These are phyloP conservation scores for Oreochromis aureus DNA, from an alignment of 2,113 vertebrate species.

Conservation along the genomic window DNA sequence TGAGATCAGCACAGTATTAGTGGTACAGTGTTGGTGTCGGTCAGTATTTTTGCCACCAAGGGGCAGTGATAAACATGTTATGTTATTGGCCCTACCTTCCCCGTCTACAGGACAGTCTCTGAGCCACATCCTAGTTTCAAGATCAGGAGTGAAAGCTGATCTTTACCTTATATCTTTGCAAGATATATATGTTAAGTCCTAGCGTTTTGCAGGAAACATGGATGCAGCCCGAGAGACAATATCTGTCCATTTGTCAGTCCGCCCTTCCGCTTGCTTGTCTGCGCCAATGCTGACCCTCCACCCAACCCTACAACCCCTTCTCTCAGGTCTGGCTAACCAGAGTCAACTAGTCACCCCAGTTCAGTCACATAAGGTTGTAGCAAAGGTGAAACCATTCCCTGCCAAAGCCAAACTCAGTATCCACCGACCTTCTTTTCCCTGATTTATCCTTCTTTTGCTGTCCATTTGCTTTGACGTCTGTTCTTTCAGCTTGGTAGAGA, in stretches of 20 bases:
- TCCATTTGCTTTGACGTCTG: neutral
- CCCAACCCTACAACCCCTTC: neutral
- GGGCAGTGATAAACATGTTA: conserved; percentile 30
- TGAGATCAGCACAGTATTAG: conserved; percentile 15
- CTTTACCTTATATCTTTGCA: neutral
- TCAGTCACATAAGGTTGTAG: conserved; percentile 35
- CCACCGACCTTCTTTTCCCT: neutral
- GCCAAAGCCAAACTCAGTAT: conserved; percentile 24
- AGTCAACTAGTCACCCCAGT: conserved; percentile 21
- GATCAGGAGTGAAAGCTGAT: neutral
- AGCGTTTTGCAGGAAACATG: neutral
- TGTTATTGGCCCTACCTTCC: conserved; percentile 5
- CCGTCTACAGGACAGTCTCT: conserved; percentile 7
- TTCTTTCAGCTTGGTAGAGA: neutral
- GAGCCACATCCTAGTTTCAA: conserved; percentile 10
- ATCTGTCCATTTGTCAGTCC: neutral
- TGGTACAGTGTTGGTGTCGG: conserved; percentile 29
- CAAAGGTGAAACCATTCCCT: conserved; percentile 32
- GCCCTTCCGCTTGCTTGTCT: conserved; percentile 19
- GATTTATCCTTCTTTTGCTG: neutral
- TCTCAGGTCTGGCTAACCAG: conserved; percentile 65
- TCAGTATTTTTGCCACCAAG: conserved; percentile 34
- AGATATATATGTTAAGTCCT: neutral
- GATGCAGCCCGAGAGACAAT: conserved; percentile 21
- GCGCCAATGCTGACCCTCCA: conserved; percentile 35